Evolutionary conservation across 2,113 vertebrate genomes (phyloP).

Genomic region (Mus pahari): DNA sequence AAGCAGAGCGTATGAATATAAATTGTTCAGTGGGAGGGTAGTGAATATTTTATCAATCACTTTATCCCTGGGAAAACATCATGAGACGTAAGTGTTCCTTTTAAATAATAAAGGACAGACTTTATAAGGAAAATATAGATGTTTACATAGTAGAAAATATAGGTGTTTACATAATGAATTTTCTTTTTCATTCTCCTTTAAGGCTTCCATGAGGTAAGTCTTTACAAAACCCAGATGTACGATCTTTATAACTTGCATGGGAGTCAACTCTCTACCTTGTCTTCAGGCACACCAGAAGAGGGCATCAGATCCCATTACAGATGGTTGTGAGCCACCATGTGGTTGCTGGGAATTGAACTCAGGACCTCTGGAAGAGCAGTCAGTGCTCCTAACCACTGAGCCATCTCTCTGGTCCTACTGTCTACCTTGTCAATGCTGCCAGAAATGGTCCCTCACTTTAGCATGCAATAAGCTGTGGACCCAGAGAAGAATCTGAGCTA

Average conservation of each 20-base stretch:
- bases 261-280: constrained; percentile 19
- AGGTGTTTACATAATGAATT: not conserved
- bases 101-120: not conserved
- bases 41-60: not conserved
- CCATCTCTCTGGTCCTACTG: too few species aligned
- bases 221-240: constrained; percentile 21
- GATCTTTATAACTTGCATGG: not conserved
- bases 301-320: too few species aligned
- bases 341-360: too few species aligned
- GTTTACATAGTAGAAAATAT: too few species aligned
- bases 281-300: not conserved
- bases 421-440: not conserved
- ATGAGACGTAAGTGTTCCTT: too few species aligned
- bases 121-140: not conserved
- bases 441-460: not conserved
- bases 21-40: not conserved
- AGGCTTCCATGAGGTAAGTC: constrained; percentile 1
- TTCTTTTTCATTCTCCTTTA: not conserved
- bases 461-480: not conserved
- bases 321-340: too few species aligned
- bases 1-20: too few species aligned
- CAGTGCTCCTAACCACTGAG: too few species aligned
- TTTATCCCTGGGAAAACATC: not conserved
- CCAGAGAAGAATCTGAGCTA: not conserved
- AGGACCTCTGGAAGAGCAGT: too few species aligned